Conservation (phyloP, 1,140 invertebrate species). For the Triops cancriformis region DNA sequence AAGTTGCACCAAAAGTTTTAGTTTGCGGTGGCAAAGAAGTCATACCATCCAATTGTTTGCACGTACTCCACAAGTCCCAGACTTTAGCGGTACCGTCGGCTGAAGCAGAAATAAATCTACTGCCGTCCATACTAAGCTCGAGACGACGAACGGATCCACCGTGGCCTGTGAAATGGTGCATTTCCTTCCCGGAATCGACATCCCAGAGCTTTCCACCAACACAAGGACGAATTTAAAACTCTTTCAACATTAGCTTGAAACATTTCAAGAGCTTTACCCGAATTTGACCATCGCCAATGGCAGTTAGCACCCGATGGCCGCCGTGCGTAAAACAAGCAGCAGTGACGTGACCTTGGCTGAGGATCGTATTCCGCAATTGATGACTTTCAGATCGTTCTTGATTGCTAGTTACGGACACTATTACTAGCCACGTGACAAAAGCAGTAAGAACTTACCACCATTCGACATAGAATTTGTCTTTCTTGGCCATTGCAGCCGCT, state of each 20-base stretch:
- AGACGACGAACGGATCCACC: conserved; percentile 30
- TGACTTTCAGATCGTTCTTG: conserved; percentile 21
- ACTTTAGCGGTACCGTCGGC: conserved; percentile 47
- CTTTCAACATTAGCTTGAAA: conserved; percentile 3
- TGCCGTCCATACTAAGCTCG: conserved; percentile 27
- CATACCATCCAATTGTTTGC: conserved; percentile 30
- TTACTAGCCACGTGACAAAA: neutral
- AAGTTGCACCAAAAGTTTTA: neutral
- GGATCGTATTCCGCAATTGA: conserved; percentile 18
- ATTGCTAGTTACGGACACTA: conserved; percentile 21
- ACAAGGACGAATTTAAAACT: conserved; percentile 8
- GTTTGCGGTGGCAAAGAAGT: neutral
- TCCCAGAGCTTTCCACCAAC: conserved; percentile 32
- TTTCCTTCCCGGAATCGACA: conserved; percentile 29
- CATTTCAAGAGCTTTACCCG: conserved; percentile 23
- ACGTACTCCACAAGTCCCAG: conserved; percentile 39
- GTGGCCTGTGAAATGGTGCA: conserved; percentile 33
- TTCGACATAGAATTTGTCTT: conserved; percentile 32
- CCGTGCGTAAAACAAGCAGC: conserved; percentile 25
- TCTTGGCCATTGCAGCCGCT: conserved; percentile 20
- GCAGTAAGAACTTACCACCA: conserved; percentile 32
- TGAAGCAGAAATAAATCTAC: conserved; percentile 35
- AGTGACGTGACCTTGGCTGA: conserved; percentile 23
- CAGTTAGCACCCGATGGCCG: conserved; percentile 29
- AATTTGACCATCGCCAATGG: conserved; percentile 30